A percentile compares a stretch with the other conserved stretches of the same genome.
Evolutionary conservation across 1,140 invertebrate species (phyloP).

Genomic region (Whitmania pigra): DNA sequence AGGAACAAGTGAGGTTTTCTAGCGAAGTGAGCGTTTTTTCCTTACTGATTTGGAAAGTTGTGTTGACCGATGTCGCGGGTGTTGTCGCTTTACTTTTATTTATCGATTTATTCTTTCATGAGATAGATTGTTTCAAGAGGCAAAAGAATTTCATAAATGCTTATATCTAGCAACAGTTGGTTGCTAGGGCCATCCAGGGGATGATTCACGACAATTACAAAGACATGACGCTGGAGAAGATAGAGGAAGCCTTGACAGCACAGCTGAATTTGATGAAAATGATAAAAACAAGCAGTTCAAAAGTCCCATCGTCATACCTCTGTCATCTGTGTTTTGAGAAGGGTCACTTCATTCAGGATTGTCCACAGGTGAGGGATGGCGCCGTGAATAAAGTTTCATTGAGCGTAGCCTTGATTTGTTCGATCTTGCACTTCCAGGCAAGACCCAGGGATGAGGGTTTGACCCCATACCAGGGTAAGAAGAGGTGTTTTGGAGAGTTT

Average conservation of each 20-base stretch:
- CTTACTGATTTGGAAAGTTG: background rate
- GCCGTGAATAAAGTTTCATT: background rate
- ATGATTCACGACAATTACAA: background rate
- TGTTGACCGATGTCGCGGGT: background rate
- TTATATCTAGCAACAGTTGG: background rate
- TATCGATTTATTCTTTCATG: background rate
- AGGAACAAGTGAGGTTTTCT: background rate
- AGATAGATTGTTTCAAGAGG: background rate
- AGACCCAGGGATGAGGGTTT: conserved; percentile 68
- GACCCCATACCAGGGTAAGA: conserved; percentile 85
- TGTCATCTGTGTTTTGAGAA: conserved; percentile 82
- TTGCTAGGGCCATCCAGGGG: background rate
- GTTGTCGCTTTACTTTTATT: background rate
- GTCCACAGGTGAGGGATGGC: conserved; percentile 56
- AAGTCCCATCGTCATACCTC: conserved; percentile 65
- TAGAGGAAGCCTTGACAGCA: background rate
- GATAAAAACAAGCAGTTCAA: conserved; percentile 42
- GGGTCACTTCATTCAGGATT: conserved; percentile 81
- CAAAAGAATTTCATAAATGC: background rate
- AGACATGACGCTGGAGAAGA: background rate
- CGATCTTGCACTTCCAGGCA: conserved; percentile 48
- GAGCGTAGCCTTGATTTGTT: background rate
- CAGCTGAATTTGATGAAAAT: conserved; percentile 16
- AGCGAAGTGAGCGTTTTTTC: background rate
- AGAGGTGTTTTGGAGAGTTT: conserved; percentile 82